A percentile compares a stretch with the other conserved stretches of the same genome.
Conservation (phyloP, 1,140 invertebrate species). For the Drosophila carrolli region DNA sequence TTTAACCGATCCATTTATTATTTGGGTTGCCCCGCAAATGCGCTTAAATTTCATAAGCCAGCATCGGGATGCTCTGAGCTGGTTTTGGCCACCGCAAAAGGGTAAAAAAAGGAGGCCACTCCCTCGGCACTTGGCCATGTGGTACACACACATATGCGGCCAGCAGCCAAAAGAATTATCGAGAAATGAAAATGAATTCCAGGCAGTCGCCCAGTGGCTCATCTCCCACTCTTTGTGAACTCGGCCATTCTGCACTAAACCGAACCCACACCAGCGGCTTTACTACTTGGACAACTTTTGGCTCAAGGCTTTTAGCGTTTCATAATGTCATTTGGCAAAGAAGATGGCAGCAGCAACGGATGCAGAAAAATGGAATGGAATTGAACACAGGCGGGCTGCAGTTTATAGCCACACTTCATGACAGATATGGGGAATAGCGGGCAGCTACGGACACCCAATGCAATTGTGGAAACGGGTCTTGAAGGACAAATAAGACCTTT, state of each 20-base stretch:
- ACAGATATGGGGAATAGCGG: conserved; percentile 36
- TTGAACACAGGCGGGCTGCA: conserved; percentile 36
- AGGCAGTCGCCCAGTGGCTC: conserved; percentile 36
- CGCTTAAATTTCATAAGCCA: conserved; percentile 72
- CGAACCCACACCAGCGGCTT: conserved; percentile 24
- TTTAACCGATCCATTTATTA: conserved; percentile 21
- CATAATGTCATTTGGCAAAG: conserved; percentile 54
- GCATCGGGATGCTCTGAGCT: conserved; percentile 42
- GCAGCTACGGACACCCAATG: conserved; percentile 5
- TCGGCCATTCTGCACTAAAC: conserved; percentile 17
- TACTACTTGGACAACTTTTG: conserved; percentile 52
- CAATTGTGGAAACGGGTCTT: not conserved
- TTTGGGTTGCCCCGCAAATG: conserved; percentile 15
- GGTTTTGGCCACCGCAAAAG: conserved; percentile 42
- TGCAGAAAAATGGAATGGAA: conserved; percentile 29
- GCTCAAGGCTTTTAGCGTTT: conserved; percentile 64
- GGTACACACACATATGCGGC: conserved; percentile 33
- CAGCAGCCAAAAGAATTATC: conserved; percentile 69
- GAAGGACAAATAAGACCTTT: not conserved
- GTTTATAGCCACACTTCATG: conserved; percentile 46
- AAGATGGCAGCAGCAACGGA: conserved; percentile 27
- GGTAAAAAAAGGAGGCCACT: conserved; percentile 22
- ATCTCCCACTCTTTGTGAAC: conserved; percentile 9
- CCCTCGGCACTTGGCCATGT: conserved; percentile 46
- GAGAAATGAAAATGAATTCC: conserved; percentile 81